phyloP scores from a whole-genome alignment of 2,888 invertebrate species.

The Xylocampa areola region DNA sequence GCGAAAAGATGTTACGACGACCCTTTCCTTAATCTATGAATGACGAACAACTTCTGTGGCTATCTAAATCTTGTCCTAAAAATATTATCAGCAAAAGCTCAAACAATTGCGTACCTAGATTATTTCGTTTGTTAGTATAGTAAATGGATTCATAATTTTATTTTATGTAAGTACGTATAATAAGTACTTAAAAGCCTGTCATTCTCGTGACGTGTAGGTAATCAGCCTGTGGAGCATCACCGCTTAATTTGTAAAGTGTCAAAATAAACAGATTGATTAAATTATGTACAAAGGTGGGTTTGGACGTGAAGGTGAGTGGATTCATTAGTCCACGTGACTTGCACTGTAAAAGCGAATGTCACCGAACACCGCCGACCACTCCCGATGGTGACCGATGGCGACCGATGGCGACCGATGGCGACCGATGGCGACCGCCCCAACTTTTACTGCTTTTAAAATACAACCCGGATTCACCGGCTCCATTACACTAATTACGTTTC shows the following conservation, averaged over 20 bases:
- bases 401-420: slow-evolving; percentile 26
- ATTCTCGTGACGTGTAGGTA: slow-evolving; percentile 52
- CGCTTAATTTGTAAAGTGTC: slow-evolving; percentile 74
- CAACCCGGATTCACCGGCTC: slow-evolving; percentile 71
- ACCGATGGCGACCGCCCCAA: slow-evolving; percentile 57
- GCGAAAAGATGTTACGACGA: slow-evolving; percentile 46
- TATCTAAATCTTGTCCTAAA: slow-evolving; percentile 18
- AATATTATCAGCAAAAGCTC: slow-evolving; percentile 24
- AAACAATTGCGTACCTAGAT: slow-evolving; percentile 2
- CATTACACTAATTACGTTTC: slow-evolving; percentile 83
- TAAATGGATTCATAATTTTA: slow-evolving; percentile 27
- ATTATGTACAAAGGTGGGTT: slow-evolving; percentile 74
- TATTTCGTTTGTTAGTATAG: slow-evolving; percentile 3
- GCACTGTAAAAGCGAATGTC: slow-evolving; percentile 76
- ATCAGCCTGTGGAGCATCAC: slow-evolving; percentile 64
- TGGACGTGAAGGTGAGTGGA: slow-evolving; percentile 73
- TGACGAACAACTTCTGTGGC: slow-evolving; percentile 49
- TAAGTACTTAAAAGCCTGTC: slow-evolving; percentile 54
- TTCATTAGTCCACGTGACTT: slow-evolving; percentile 87
- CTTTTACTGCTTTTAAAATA: slow-evolving; percentile 70
- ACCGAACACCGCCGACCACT: slow-evolving; percentile 69
- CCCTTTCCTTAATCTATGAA: slow-evolving; percentile 43
- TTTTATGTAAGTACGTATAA: slow-evolving; percentile 35
- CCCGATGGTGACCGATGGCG: too few relatives aligned
- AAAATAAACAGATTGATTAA: slow-evolving; percentile 80